phyloP scores from a whole-genome alignment of 2,797 vertebrate species.

The Masticophis lateralis region DNA sequence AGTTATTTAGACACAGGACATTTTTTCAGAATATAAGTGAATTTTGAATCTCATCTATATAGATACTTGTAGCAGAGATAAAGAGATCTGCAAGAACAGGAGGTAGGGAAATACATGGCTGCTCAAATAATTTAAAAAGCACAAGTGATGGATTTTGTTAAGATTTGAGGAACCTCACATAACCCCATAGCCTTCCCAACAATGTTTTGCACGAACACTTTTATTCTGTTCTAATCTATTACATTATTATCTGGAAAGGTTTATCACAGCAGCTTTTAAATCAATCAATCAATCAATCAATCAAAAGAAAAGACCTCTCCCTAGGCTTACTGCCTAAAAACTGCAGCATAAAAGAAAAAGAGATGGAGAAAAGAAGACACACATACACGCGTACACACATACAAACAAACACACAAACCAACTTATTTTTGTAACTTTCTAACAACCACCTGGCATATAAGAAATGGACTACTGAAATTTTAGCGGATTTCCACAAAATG shows the following conservation, averaged over 20 bases:
- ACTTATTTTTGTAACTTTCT: not conserved
- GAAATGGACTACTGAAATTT: not conserved
- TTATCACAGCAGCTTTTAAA: not conserved
- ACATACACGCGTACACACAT: accelerated
- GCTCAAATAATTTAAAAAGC: not conserved
- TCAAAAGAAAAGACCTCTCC: not conserved
- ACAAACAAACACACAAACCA: not conserved
- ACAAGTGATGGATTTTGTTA: not conserved
- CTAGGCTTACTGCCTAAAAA: not conserved
- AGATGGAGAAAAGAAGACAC: not conserved
- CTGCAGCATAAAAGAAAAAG: not conserved
- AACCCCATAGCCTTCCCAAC: not conserved
- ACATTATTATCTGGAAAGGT: not conserved
- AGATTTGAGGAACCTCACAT: not conserved
- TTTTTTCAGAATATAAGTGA: not conserved
- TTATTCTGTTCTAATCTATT: not conserved
- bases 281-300: not conserved
- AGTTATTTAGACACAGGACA: not conserved
- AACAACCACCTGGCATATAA: not conserved
- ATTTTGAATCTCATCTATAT: not conserved
- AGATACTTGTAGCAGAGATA: not conserved
- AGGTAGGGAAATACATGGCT: not conserved
- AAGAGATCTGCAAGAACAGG: not conserved
- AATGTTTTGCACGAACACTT: not conserved
- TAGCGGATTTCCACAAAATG: not conserved